These are phyloP conservation scores for Synanthedon vespiformis DNA, from an alignment of 2,888 invertebrate genomes.

Conservation along the genomic window DNA sequence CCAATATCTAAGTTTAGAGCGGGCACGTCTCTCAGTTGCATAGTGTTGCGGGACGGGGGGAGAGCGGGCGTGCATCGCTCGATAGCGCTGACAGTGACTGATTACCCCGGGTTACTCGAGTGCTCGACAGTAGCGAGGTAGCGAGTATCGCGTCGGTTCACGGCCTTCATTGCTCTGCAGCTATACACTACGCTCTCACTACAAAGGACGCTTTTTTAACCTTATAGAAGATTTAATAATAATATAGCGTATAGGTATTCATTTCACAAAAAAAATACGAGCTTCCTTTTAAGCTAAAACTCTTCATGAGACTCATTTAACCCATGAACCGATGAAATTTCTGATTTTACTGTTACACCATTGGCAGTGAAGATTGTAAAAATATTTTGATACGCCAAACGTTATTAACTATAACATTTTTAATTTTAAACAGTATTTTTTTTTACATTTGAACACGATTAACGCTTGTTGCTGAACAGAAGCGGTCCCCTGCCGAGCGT, in stretches of 20 bases:
- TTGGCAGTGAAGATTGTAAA: no score
- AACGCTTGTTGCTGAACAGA: constrained; percentile 18
- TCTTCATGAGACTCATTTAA: no score
- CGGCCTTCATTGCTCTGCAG: constrained; percentile 23
- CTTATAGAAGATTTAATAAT: no score
- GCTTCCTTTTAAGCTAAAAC: no score
- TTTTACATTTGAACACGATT: constrained; percentile 44
- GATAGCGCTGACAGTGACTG: constrained; percentile 62
- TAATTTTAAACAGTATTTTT: constrained; percentile 34
- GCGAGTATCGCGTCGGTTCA: constrained; percentile 23
- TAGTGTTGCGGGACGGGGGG: constrained; percentile 6
- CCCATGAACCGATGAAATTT: no score
- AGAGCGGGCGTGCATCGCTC: constrained; percentile 56
- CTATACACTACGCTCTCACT: background rate
- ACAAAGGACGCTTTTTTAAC: no score
- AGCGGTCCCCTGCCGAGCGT: constrained; percentile 42
- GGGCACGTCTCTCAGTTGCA: constrained; percentile 13
- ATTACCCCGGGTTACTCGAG: constrained; percentile 24
- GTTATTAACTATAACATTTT: no score
- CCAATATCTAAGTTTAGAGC: constrained; percentile 62
- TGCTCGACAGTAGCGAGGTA: constrained; percentile 1
- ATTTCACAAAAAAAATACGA: no score
- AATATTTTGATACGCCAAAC: no score
- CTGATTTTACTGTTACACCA: no score
- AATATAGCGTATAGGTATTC: no score